Conservation (phyloP, 2,113 vertebrate genomes). For the Leptobrachium ailaonicum region DNA sequence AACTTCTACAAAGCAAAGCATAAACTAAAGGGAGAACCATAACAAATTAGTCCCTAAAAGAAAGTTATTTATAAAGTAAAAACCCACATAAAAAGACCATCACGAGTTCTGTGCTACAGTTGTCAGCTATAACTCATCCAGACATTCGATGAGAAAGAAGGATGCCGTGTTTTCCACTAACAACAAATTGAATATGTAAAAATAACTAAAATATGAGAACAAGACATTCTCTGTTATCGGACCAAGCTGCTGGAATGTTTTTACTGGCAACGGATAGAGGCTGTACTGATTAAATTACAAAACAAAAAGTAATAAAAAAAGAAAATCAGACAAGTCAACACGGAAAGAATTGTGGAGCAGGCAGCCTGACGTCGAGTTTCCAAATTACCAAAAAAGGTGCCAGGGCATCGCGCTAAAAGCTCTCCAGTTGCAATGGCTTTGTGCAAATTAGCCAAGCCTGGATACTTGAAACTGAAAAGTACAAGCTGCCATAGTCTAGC, state of each 20-base stretch:
- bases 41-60: background rate
- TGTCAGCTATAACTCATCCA: background rate
- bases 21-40: background rate
- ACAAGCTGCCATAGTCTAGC: too few relatives aligned
- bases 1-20: background rate
- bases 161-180: conserved; percentile 11
- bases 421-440: too few relatives aligned
- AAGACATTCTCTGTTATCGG: background rate
- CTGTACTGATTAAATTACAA: conserved; percentile 7
- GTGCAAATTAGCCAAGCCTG: too few relatives aligned
- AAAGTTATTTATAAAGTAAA: background rate
- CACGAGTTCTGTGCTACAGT: background rate
- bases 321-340: conserved; percentile 1
- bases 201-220: conserved; percentile 21
- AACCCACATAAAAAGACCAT: background rate
- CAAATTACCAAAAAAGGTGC: conserved; percentile 19
- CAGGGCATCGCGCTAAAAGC: background rate
- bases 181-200: conserved; percentile 4
- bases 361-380: background rate
- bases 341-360: conserved; percentile 1
- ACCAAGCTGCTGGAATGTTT: conserved; percentile 31
- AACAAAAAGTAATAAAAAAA: background rate
- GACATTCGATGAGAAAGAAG: background rate
- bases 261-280: conserved; percentile 7
- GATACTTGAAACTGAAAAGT: too few relatives aligned